Base-by-base conservation (phyloP, 2,888 invertebrate species). In the Erebia epiphron region DNA sequence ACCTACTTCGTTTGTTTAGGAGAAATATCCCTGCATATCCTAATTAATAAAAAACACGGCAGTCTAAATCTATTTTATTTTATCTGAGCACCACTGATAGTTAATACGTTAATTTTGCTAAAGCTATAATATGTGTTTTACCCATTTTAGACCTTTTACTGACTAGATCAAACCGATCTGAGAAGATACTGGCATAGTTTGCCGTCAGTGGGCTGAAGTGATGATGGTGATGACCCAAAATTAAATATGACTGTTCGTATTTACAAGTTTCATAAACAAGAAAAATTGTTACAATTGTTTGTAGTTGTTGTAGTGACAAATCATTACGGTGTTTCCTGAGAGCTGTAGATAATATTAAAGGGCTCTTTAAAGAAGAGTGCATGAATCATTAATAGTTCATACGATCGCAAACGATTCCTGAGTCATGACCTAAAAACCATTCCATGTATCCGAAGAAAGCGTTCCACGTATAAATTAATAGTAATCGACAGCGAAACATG, bases 401-500 rank as follows among this genome's bases (percentile, higher is more conserved):
- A 64, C 52, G 64, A 41, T 64, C n/a, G 7, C 35, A 57, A 56
- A 56, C 41, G 65, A 43, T 66, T 43, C 43, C 35, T 56, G 56
- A 56, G 66, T 57, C 56, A 57, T 57, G 56, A 56, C 66, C 66
- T 66, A 46, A 66, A 66, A 66, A 66, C 66, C 43, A 13, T 58
- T 58, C 49, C 57, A 18, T 52, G 46, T 69, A 56, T 57, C 41
- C 41, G 62, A n/a, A 50, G 50, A 58, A 52, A 62, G 18, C 14
- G 46, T 57, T 63, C 13, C 50, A 41, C 62, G 61, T 57, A 70
- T 67, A 58, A 63, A 62, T 67, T 67, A 57, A 63, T 63, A 62
- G 41, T 70, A 67, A 70, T 63, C 67, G 67, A 70, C 63, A 70
- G 49, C 57, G 26, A 8, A 49, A 56, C 54, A 60, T 26, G 50